These are phyloP conservation scores for Trialeurodes vaporariorum DNA, from an alignment of 1,140 invertebrate species.

Conservation along the genomic window DNA sequence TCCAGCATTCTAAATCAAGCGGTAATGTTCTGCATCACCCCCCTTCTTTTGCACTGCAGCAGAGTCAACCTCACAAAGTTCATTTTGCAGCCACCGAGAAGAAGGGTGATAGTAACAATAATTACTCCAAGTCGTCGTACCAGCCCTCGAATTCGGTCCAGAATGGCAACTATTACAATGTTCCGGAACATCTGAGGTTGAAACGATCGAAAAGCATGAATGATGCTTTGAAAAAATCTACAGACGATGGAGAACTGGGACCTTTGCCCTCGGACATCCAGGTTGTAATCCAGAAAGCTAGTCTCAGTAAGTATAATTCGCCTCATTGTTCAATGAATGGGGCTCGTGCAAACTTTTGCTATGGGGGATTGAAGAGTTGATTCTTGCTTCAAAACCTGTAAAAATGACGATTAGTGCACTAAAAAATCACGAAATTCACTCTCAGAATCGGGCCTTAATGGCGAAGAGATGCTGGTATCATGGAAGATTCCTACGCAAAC, in stretches of 20 bases:
- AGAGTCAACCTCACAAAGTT: not conserved
- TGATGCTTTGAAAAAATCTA: conserved; percentile 34
- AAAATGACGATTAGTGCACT: too few relatives aligned
- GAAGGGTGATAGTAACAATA: not conserved
- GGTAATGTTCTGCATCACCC: conserved; percentile 43
- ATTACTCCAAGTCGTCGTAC: not conserved
- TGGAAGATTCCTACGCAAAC: too few relatives aligned
- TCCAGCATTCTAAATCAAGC: conserved; percentile 49
- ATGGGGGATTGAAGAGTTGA: too few relatives aligned
- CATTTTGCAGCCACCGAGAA: conserved; percentile 6
- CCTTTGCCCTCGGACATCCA: conserved; percentile 58
- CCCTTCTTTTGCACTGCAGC: conserved; percentile 30
- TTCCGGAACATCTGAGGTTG: conserved; percentile 33
- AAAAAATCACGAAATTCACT: too few relatives aligned
- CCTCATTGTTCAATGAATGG: too few relatives aligned
- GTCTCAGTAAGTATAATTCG: conserved; percentile 47
- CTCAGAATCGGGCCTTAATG: too few relatives aligned
- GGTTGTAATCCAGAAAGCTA: conserved; percentile 52
- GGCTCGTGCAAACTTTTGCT: too few relatives aligned
- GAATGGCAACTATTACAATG: not conserved
- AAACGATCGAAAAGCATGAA: conserved; percentile 72
- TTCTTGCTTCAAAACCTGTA: too few relatives aligned
- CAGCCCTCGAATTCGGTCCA: not conserved
- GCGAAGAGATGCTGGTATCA: too few relatives aligned
- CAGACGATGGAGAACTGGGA: conserved; percentile 42